Evolutionary conservation across 2,888 invertebrate genomes (phyloP), one percentile per base, ranked within the genome.

Genomic region (Agriopis leucophaearia): DNA sequence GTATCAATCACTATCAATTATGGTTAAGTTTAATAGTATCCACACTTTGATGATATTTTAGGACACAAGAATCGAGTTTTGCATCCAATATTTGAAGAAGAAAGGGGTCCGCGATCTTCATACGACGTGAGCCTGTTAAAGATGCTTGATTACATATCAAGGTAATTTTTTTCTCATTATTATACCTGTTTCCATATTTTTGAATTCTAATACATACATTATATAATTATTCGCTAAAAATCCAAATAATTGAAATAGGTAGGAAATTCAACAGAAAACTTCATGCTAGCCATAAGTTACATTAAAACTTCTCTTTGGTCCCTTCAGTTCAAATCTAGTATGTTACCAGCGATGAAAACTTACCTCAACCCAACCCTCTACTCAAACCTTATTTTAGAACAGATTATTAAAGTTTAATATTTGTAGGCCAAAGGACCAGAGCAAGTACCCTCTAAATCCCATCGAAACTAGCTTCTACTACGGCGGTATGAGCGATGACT

Each of bases 1-100:
- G 44, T 63, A 59, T 47, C 8, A 38, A 13, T 40, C 5, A 40
- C 1, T 42, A 15, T 12, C 1, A 8, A 1, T n/a, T 42, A 12
- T 4, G 18, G 12, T 9, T 47, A n/a, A 27, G 15, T 12, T 40
- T 58, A 54, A 67, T 54, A 6, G 27, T 56, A 12, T 63, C 56
- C 52, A 57, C 38, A 35, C 48, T 67, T 70, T 58, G 10, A 68
- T 64, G 13, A 59, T 42, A 70, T 75, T 75, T 63, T 88, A 94
- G 94, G 90, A 80, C 91, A 92, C 83, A 91, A 94, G 77, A 83
- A 88, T 61, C 83, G 88, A 68, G 86, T 85, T 73, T 74, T 89
- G 82, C 91, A 91, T 65, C 78, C 87, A 15, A 70, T 88, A 52
- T 92, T 92, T 48, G 90, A 91, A 40, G 92, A 69, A 18, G 73